Conservation (phyloP, 2,113 vertebrate genomes). For the Hemiscyllium ocellatum region DNA sequence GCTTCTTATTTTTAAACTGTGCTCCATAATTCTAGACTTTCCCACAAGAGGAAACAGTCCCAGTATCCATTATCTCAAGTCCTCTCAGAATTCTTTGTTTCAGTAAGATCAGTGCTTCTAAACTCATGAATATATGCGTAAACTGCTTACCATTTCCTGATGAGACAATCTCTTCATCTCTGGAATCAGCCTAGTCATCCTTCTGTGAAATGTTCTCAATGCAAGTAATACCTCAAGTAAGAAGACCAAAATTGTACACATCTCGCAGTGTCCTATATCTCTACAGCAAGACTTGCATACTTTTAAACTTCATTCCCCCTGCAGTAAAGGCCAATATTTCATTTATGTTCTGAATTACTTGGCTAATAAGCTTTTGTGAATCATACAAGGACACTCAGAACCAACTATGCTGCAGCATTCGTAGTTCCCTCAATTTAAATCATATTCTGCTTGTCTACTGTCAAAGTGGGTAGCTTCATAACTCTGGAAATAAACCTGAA, state of each 20-base stretch:
- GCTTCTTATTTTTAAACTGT: neutral
- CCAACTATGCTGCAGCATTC: neutral
- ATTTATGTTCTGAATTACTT: neutral
- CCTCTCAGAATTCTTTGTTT: neutral
- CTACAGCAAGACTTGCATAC: neutral
- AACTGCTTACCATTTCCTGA: neutral
- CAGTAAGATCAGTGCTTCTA: neutral
- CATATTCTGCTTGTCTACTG: neutral
- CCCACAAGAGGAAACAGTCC: neutral
- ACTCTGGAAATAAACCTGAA: neutral
- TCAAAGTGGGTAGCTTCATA: too few species aligned
- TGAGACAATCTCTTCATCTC: neutral
- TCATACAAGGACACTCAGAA: neutral
- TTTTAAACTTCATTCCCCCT: too few species aligned
- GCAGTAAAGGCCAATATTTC: neutral
- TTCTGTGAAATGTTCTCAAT: neutral
- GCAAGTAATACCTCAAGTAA: neutral
- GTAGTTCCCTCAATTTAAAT: neutral
- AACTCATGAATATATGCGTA: neutral
- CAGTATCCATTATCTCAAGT: neutral
- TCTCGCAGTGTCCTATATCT: neutral
- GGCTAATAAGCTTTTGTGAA: neutral
- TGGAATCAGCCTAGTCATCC: neutral
- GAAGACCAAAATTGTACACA: neutral
- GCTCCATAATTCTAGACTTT: neutral